phyloP scores from a whole-genome alignment of 2,113 vertebrate genomes.

The Columbina picui region DNA sequence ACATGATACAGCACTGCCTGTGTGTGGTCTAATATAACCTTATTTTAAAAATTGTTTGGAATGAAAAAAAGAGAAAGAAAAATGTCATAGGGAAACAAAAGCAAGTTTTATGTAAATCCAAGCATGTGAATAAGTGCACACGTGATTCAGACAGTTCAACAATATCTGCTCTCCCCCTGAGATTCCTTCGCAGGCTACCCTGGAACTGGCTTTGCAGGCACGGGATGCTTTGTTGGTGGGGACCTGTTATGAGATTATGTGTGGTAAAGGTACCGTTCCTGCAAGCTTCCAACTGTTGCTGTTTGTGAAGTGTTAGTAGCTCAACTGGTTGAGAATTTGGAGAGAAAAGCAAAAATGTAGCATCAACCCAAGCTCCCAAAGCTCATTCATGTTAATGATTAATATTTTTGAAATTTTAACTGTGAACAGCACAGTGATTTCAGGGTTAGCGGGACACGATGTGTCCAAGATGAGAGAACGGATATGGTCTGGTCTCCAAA shows the following conservation, averaged over 20 bases:
- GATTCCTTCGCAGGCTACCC: background rate
- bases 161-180: background rate
- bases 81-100: slow-evolving; percentile 52
- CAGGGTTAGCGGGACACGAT: background rate
- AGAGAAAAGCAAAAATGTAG: background rate
- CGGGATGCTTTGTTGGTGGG: background rate
- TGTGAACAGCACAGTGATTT: slow-evolving; percentile 34
- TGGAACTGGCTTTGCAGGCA: background rate
- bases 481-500: background rate
- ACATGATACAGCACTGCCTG: slow-evolving; percentile 54
- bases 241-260: background rate
- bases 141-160: background rate
- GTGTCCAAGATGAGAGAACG: background rate
- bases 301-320: background rate
- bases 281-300: background rate
- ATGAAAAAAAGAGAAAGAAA: background rate
- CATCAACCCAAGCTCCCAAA: background rate
- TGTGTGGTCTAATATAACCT: slow-evolving; percentile 56
- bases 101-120: slow-evolving; percentile 20
- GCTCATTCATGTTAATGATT: slow-evolving; percentile 42
- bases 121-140: background rate
- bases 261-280: background rate
- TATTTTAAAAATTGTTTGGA: slow-evolving; percentile 39
- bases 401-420: slow-evolving; percentile 11
- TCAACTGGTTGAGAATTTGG: background rate